A percentile compares a stretch with the other conserved stretches of the same genome.
Conservation (phyloP, 2,797 vertebrate species). For the Rhinoraja longicauda region DNA sequence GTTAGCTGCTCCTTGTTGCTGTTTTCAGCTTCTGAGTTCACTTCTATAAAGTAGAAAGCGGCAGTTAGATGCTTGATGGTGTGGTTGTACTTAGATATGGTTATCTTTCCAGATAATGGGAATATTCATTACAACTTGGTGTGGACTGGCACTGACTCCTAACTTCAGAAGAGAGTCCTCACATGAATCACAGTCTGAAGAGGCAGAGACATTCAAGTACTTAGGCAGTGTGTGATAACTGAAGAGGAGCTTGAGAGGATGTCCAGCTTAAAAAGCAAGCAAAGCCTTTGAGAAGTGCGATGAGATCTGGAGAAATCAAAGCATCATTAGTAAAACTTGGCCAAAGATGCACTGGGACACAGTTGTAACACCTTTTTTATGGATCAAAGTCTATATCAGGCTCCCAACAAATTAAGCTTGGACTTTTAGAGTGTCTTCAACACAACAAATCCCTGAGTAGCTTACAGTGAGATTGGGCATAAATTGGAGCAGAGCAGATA, state of each 20-base stretch:
- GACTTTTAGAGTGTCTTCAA: background rate
- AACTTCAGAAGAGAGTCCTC: background rate
- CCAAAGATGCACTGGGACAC: background rate
- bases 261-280: constrained; percentile 12
- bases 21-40: constrained; percentile 8
- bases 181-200: constrained; percentile 13
- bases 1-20: constrained; percentile 8
- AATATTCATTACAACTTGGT: constrained; percentile 1
- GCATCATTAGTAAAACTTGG: background rate
- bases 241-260: background rate
- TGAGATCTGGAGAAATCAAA: constrained; percentile 3
- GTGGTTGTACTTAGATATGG: background rate
- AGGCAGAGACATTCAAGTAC: background rate
- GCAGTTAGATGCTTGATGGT: constrained; percentile 25
- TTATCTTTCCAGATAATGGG: constrained; percentile 15
- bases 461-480: background rate
- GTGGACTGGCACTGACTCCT: background rate
- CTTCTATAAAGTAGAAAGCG: background rate
- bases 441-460: background rate
- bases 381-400: background rate
- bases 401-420: background rate
- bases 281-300: background rate
- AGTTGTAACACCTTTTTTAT: constrained; percentile 2
- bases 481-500: background rate
- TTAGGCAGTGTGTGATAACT: constrained; percentile 10